These are phyloP conservation scores for Tiliqua scincoides DNA, from an alignment of 2,113 vertebrate species.

Conservation along the genomic window DNA sequence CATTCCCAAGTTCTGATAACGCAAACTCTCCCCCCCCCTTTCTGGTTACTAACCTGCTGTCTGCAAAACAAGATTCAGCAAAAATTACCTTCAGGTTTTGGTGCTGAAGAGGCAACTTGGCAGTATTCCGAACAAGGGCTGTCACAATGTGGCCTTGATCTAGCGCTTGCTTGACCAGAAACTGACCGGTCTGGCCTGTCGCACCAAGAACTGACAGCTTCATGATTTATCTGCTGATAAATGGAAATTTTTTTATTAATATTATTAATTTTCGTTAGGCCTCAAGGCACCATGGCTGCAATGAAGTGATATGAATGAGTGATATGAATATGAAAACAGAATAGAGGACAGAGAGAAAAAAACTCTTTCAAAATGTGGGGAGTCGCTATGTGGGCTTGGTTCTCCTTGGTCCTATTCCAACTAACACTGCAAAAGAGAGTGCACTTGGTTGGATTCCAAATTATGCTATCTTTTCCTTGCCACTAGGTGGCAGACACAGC, in stretches of 20 bases:
- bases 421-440: too few species aligned
- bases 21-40: background rate
- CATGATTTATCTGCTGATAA: constrained; percentile 61
- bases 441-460: too few species aligned
- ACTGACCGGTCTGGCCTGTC: constrained; percentile 80
- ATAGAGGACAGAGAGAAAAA: too few species aligned
- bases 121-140: constrained; percentile 78
- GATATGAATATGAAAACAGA: too few species aligned
- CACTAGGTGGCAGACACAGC: too few species aligned
- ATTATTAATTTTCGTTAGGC: background rate
- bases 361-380: too few species aligned
- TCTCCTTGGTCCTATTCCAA: too few species aligned
- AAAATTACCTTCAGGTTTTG: constrained; percentile 78
- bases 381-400: too few species aligned
- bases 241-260: background rate
- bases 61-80: background rate
- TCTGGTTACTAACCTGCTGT: background rate
- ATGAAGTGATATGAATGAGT: background rate
- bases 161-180: constrained; percentile 77
- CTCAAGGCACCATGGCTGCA: background rate
- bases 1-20: background rate
- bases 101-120: constrained; percentile 73
- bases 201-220: constrained; percentile 80
- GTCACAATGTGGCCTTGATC: constrained; percentile 79
- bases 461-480: too few species aligned